Conservation (phyloP, 2,797 vertebrate species). For the Sebastes jordani region DNA sequence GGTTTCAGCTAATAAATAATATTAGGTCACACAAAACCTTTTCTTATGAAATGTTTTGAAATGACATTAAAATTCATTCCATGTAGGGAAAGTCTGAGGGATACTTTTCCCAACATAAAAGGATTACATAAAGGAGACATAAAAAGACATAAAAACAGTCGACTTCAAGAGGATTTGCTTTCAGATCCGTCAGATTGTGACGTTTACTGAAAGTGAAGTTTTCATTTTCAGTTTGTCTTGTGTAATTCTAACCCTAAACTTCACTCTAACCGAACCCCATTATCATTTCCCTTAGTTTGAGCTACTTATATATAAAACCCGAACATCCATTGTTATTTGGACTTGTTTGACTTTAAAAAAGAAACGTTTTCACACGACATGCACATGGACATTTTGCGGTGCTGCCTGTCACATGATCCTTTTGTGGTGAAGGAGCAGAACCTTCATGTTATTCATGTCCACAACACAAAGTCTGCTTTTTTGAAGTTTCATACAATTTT, state of each 20-base stretch:
- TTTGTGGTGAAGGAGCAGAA: background rate
- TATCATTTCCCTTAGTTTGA: background rate
- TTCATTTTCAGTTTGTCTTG: constrained; percentile 8
- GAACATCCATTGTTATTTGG: background rate
- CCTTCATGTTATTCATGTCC: background rate
- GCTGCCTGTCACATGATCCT: background rate
- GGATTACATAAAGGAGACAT: constrained; percentile 24
- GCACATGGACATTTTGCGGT: background rate
- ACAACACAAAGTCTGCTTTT: background rate
- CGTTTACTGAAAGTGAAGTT: constrained; percentile 13
- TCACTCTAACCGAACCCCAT: background rate
- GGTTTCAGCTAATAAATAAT: constrained; percentile 21
- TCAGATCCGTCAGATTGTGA: constrained; percentile 24
- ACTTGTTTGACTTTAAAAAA: constrained; percentile 21
- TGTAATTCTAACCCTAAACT: constrained; percentile 1
- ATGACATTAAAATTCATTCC: constrained; percentile 31
- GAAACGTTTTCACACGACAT: background rate
- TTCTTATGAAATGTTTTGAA: constrained; percentile 41
- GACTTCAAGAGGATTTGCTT: constrained; percentile 39
- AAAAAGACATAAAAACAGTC: constrained; percentile 20
- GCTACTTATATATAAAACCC: background rate
- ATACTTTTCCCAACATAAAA: constrained; percentile 5
- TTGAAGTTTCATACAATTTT: background rate
- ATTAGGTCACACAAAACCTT: constrained; percentile 32
- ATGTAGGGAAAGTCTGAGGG: background rate